Conservation (phyloP, 2,797 vertebrate genomes). For the Pogoniulus pusillus region DNA sequence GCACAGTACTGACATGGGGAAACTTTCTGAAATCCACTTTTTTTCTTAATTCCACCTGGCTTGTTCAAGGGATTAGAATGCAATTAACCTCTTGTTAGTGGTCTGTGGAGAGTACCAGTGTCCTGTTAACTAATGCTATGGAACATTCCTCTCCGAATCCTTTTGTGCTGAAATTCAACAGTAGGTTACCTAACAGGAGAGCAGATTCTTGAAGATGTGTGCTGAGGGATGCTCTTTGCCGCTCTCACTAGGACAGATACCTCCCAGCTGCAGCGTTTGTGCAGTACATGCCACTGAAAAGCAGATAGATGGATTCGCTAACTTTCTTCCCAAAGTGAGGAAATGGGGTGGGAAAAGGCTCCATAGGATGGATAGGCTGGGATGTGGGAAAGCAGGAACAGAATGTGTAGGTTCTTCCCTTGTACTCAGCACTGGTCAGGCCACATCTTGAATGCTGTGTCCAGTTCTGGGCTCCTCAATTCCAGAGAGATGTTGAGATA, state of each 20-base stretch:
- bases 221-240: not conserved
- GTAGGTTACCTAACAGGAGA: not conserved
- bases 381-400: not conserved
- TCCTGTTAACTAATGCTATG: not conserved
- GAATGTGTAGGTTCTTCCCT: not conserved
- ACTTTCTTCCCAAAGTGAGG: not conserved
- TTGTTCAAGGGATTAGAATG: not conserved
- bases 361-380: not conserved
- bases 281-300: not conserved
- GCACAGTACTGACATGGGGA: not conserved
- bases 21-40: not conserved
- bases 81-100: not conserved
- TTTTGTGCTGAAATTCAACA: not conserved
- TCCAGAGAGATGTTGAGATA: no score
- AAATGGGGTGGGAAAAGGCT: not conserved
- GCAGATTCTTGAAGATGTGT: not conserved
- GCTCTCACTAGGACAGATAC: not conserved
- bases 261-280: not conserved
- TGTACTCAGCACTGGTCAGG: no score
- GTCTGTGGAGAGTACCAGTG: not conserved
- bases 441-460: no score
- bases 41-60: not conserved
- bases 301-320: not conserved
- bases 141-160: not conserved
- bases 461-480: no score